Evolutionary conservation across 2,888 invertebrate species (phyloP), one percentile per base, ranked within the genome.

Genomic region (Rhaphigaster nebulosa): DNA sequence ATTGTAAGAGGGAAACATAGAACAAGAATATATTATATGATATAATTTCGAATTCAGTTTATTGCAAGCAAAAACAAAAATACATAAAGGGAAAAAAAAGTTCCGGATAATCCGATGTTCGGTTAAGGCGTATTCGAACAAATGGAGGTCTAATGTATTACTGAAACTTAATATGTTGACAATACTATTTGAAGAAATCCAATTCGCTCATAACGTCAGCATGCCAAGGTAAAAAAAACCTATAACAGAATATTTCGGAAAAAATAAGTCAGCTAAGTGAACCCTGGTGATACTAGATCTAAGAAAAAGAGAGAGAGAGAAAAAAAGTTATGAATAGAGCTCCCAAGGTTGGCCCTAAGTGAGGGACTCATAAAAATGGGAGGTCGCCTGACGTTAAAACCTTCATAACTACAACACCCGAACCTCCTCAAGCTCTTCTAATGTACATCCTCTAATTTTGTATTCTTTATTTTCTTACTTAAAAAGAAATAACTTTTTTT

Each of bases 251-350:
- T 29, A 65, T 65, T 60, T 65, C 4, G 29, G 13, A 18, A 65
- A 56, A 60, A 60, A 76, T 38, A 76, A 76, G 15, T 76, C 20
- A 76, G 29, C 15, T 29, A 76, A 38, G 29, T 76, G 38, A 76
- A 76, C 20, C 10, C 70, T 34, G 34, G 15, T 18, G 65, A 65
- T 29, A 65, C 29, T 65, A 65, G 34, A 15, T 38, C 70, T 76
- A 18, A 70, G 1, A 20, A 70, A 70, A 15, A 70, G n/a, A n/a
- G n/a, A 12, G 10, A 29, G 10, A 56, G 56, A 60, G 38, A 76
- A 76, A 70, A 76, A 76, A 76, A 76, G 38, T 76, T 76, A 18
- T 34, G 38, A 76, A 76, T 20, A 76, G 23, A 76, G 70, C 70
- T 29, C 5, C 38, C 70, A 76, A 76, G 70, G 70, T 23, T 76